A percentile compares a stretch with the other conserved stretches of the same genome.
Conservation (phyloP, 2,113 vertebrate species). For the Microcebus lehilahytsara region DNA sequence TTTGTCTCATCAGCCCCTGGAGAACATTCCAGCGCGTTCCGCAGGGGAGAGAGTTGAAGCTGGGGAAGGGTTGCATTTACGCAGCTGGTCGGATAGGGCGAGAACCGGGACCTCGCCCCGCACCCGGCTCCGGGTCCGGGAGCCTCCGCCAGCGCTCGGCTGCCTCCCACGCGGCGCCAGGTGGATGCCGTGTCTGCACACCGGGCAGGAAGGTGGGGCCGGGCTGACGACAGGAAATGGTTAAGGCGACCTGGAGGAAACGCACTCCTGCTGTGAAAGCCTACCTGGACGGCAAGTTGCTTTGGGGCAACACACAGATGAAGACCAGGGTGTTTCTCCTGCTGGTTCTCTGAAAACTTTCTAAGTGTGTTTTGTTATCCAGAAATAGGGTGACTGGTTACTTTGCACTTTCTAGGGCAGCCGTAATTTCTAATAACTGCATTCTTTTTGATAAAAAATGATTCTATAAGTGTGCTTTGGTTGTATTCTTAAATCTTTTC, state of each 20-base stretch:
- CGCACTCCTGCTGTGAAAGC: background rate
- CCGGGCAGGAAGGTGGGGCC: background rate
- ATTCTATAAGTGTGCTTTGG: background rate
- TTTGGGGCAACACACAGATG: background rate
- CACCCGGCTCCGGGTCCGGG: background rate
- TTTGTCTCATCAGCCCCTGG: background rate
- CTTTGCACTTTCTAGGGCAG: background rate
- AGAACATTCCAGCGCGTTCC: background rate
- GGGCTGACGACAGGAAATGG: background rate
- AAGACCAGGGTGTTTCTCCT: background rate
- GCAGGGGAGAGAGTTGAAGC: background rate
- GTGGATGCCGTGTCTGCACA: background rate
- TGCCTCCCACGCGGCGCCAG: background rate
- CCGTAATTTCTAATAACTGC: background rate
- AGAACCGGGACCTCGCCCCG: background rate
- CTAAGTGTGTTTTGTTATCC: background rate
- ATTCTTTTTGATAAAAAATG: background rate
- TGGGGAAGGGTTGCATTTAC: background rate
- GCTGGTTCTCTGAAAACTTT: background rate
- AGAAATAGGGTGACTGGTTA: background rate
- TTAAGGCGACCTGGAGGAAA: background rate
- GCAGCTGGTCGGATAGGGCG: fast-evolving
- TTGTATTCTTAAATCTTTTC: background rate
- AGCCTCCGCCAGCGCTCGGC: background rate
- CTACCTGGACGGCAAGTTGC: background rate